These are phyloP conservation scores for Bellardia pandia DNA, from an alignment of 2,888 invertebrate species.

Conservation along the genomic window DNA sequence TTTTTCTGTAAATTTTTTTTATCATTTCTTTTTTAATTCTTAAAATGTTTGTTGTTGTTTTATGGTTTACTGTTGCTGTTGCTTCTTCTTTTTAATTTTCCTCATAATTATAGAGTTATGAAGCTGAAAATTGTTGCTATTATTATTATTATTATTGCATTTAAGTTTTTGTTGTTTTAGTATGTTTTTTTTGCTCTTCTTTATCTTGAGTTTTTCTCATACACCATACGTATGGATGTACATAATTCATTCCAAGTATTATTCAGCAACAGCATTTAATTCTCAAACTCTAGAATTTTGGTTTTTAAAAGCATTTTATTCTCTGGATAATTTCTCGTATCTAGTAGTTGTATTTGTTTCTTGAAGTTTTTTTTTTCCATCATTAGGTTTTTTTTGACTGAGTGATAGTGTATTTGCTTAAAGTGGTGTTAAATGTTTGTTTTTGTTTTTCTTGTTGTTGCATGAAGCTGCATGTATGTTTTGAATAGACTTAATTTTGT, in stretches of 20 bases:
- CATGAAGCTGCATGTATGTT: conserved; percentile 11
- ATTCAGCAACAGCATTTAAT: not conserved
- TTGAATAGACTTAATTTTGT: conserved; percentile 57
- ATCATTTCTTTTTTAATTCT: not conserved
- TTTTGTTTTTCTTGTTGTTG: not conserved
- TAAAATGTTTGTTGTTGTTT: not conserved
- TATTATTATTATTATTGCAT: conserved; percentile 32
- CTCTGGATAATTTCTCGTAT: not conserved
- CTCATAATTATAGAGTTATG: conserved; percentile 46
- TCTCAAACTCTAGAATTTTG: conserved; percentile 41
- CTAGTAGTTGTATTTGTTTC: conserved; percentile 6
- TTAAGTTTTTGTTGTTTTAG: not conserved
- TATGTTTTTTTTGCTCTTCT: not conserved
- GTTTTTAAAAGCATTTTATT: not conserved
- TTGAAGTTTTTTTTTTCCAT: conserved; percentile 8
- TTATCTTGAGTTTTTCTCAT: not conserved
- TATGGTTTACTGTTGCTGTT: not conserved
- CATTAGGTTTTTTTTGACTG: conserved; percentile 30
- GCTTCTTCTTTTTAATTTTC: not conserved
- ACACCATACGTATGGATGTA: too few species aligned
- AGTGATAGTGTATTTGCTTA: not conserved
- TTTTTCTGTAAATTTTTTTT: not conserved
- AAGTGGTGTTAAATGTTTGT: conserved; percentile 40
- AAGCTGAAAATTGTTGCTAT: conserved; percentile 56
- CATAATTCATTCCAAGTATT: conserved; percentile 29